A percentile compares a stretch with the other conserved stretches of the same genome.
These are phyloP conservation scores for Crotalus tigris DNA, from an alignment of 2,113 vertebrate genomes.

Conservation along the genomic window DNA sequence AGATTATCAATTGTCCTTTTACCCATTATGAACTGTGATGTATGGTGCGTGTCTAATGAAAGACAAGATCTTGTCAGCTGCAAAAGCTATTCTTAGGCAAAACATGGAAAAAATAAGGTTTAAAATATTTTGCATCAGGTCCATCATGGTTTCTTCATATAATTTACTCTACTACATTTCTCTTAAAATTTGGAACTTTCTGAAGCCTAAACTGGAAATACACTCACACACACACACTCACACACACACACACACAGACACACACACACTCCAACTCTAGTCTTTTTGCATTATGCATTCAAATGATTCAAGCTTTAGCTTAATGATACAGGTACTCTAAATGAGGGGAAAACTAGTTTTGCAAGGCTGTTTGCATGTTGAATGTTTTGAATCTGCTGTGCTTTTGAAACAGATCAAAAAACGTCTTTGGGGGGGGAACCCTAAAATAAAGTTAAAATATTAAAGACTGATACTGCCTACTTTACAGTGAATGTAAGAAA, in stretches of 20 bases:
- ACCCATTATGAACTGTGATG: neutral
- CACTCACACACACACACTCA: neutral
- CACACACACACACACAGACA: neutral
- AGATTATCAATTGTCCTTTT: neutral
- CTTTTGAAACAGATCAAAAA: neutral
- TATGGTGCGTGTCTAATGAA: neutral
- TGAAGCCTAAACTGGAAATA: too few species aligned
- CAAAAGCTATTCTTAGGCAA: neutral
- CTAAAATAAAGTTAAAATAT: neutral
- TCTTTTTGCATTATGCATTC: neutral
- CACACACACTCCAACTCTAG: neutral
- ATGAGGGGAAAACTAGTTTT: neutral
- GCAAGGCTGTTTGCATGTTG: neutral
- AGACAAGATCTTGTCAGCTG: neutral
- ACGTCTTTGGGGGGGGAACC: accelerated
- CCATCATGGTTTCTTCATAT: neutral
- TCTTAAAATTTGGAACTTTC: neutral
- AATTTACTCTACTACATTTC: neutral
- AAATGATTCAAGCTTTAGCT: neutral
- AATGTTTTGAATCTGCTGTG: neutral
- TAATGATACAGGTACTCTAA: neutral
- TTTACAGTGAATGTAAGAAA: neutral
- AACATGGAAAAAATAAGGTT: neutral
- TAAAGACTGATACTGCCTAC: neutral
- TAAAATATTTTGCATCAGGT: neutral